These are phyloP conservation scores for Psittacula echo DNA, from an alignment of 2,797 vertebrate genomes.

Conservation along the genomic window DNA sequence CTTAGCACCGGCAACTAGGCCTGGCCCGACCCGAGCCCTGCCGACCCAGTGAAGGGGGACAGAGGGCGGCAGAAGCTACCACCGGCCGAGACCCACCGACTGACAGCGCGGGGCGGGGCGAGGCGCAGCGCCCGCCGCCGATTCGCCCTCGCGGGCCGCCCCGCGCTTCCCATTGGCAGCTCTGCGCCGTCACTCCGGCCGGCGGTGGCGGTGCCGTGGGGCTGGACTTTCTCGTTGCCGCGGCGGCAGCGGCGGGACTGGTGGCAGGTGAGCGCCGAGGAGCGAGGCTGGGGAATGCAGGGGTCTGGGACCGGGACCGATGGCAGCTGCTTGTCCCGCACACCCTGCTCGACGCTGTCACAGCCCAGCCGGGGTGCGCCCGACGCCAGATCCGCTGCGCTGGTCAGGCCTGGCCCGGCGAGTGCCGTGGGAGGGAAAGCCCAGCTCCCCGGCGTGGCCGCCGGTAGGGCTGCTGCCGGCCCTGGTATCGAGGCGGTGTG, in stretches of 20 bases:
- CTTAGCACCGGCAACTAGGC: neutral
- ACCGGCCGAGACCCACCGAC: rapidly evolving
- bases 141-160: neutral
- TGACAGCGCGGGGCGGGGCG: neutral
- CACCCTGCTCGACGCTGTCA: neutral
- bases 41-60: too few species aligned
- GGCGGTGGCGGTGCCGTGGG: neutral
- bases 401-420: neutral
- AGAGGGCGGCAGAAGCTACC: neutral
- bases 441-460: too few species aligned
- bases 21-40: neutral
- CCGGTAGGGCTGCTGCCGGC: neutral
- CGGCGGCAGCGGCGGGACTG: neutral
- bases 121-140: neutral
- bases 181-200: neutral
- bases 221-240: neutral
- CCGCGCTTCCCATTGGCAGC: neutral
- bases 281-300: too few species aligned
- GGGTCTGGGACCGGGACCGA: too few species aligned
- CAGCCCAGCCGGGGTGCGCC: neutral
- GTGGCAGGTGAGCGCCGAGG: neutral
- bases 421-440: neutral
- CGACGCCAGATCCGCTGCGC: too few species aligned
- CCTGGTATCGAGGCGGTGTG: neutral
- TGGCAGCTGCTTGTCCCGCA: rapidly evolving